Conservation (phyloP, 2,113 vertebrate genomes). For the Mustelus asterias region DNA sequence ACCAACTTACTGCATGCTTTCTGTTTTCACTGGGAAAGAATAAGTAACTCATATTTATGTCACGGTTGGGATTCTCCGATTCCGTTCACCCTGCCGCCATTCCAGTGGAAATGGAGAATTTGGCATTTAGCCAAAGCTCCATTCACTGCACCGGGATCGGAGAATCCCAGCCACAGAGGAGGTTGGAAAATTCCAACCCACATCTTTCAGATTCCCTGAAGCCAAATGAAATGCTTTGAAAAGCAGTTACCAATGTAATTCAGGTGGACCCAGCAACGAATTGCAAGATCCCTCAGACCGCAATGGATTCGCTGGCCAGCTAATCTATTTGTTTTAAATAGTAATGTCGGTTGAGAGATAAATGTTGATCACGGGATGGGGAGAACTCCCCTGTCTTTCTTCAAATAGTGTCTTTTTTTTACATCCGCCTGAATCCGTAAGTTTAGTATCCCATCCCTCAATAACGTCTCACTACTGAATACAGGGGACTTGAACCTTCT, state of each 20-base stretch:
- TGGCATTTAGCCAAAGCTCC: no score
- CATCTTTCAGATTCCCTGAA: background rate
- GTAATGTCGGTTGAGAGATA: background rate
- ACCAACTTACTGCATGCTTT: background rate
- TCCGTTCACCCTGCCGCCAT: no score
- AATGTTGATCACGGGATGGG: background rate
- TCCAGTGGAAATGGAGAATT: no score
- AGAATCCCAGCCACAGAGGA: no score
- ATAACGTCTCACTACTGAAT: background rate
- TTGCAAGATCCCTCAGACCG: background rate
- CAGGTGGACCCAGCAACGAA: background rate
- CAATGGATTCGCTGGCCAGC: background rate
- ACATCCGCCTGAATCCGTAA: background rate
- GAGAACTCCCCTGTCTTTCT: background rate
- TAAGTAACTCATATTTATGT: background rate
- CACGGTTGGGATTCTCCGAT: no score
- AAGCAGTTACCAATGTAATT: background rate
- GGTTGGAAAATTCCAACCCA: no score
- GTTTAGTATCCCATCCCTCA: background rate
- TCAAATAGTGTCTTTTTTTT: background rate
- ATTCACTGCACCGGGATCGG: no score
- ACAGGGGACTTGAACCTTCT: background rate
- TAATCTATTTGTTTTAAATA: background rate
- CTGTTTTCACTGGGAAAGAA: background rate
- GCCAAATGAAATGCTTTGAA: background rate